These are phyloP conservation scores for Tuta absoluta DNA, from an alignment of 2,888 invertebrate species.

Conservation along the genomic window DNA sequence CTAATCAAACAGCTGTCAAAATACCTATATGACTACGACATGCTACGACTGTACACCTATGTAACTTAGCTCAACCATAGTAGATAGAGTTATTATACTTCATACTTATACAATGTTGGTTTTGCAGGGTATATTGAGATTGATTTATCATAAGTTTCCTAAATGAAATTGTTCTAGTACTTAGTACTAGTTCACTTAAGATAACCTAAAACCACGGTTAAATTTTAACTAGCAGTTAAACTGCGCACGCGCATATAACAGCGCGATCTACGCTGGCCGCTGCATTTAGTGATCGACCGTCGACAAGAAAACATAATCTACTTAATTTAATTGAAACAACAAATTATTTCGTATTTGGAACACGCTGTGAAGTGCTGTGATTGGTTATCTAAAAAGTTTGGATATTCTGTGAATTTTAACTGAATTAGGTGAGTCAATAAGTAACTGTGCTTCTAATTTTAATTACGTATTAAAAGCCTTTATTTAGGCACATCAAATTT, in stretches of 20 bases:
- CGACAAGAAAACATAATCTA: slow-evolving; percentile 36
- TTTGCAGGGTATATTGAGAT: no score
- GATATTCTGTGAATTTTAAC: slow-evolving; percentile 5
- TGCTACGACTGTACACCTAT: no score
- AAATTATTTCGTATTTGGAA: neutral
- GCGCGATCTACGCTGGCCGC: slow-evolving; percentile 33
- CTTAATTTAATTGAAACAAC: neutral
- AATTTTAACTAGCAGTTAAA: slow-evolving; percentile 17
- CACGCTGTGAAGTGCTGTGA: slow-evolving; percentile 19
- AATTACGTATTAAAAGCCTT: neutral
- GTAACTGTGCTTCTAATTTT: no score
- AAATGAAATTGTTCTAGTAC: neutral
- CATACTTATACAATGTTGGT: no score
- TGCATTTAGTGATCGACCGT: slow-evolving; percentile 40
- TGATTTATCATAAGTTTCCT: no score
- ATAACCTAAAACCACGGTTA: neutral
- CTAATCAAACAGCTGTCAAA: no score
- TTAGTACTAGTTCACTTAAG: neutral
- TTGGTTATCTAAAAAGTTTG: neutral
- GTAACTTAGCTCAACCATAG: no score
- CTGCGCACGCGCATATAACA: slow-evolving; percentile 32
- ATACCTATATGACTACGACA: no score
- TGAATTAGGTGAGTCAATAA: neutral
- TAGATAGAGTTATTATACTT: no score
- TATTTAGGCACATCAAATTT: neutral